A percentile compares a stretch with the other conserved stretches of the same genome.
Evolutionary conservation across 2,113 vertebrate species (phyloP).

Genomic region (Gymnorhina tibicen): DNA sequence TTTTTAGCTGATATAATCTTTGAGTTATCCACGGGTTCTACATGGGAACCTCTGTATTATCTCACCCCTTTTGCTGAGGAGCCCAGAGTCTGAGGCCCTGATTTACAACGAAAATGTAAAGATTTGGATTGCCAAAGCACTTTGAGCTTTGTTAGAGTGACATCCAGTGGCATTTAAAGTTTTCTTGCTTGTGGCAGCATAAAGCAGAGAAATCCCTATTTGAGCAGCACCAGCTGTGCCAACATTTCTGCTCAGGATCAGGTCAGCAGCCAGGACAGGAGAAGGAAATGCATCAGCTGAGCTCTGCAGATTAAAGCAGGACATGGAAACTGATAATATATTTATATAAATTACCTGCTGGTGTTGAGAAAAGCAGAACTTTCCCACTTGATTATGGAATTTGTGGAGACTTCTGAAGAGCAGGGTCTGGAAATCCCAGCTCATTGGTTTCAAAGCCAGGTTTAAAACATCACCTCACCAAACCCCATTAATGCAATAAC

Average conservation of each 20-base stretch:
- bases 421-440: neutral
- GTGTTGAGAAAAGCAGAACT: neutral
- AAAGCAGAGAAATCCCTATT: neutral
- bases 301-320: neutral
- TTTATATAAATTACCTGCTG: neutral
- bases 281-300: neutral
- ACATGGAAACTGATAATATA: neutral
- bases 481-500: neutral
- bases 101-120: neutral
- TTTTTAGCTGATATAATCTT: neutral
- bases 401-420: neutral
- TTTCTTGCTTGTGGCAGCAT: neutral
- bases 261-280: neutral
- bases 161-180: conserved; percentile 1
- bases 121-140: neutral
- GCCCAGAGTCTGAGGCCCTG: neutral
- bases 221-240: neutral
- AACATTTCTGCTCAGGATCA: neutral
- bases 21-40: neutral
- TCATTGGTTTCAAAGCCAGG: neutral
- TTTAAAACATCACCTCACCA: neutral
- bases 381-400: neutral
- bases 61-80: neutral
- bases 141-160: conserved; percentile 13
- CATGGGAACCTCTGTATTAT: neutral